phyloP scores from a whole-genome alignment of 2,113 vertebrate species.

The Clarias batrachus region DNA sequence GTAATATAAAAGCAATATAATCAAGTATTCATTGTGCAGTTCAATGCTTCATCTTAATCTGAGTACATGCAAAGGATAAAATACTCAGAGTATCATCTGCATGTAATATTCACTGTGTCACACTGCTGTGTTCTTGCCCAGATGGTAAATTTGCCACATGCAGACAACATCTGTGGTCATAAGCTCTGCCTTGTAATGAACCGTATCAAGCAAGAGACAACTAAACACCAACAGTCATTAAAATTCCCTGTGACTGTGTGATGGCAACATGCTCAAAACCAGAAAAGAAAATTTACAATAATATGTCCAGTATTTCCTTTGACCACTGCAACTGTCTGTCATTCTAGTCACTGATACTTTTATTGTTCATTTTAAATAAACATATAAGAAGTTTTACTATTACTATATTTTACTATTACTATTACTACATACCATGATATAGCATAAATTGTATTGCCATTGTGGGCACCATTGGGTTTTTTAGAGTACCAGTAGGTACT shows the following conservation, averaged over 20 bases:
- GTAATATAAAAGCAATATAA: not conserved
- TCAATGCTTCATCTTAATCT: not conserved
- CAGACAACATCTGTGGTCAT: constrained; percentile 44
- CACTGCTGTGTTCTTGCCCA: constrained; percentile 16
- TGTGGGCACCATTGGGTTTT: no score
- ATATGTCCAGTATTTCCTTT: not conserved
- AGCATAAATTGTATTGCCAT: no score
- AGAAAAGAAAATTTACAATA: not conserved
- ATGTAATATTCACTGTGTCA: not conserved
- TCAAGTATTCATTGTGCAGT: not conserved
- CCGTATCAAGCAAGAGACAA: constrained; percentile 6
- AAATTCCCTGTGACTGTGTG: not conserved
- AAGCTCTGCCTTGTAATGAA: constrained; percentile 40
- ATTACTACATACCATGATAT: no score
- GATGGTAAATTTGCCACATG: constrained; percentile 42
- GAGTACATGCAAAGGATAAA: not conserved
- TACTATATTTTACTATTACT: no score
- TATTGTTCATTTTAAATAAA: not conserved
- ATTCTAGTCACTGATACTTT: not conserved
- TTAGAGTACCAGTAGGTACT: no score
- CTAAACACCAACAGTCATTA: constrained; percentile 23
- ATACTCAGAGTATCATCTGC: not conserved
- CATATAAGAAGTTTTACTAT: no score
- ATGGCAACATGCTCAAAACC: not conserved
- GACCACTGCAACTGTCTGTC: not conserved